Conservation (phyloP, 2,113 vertebrate species). For the Oriolus oriolus region DNA sequence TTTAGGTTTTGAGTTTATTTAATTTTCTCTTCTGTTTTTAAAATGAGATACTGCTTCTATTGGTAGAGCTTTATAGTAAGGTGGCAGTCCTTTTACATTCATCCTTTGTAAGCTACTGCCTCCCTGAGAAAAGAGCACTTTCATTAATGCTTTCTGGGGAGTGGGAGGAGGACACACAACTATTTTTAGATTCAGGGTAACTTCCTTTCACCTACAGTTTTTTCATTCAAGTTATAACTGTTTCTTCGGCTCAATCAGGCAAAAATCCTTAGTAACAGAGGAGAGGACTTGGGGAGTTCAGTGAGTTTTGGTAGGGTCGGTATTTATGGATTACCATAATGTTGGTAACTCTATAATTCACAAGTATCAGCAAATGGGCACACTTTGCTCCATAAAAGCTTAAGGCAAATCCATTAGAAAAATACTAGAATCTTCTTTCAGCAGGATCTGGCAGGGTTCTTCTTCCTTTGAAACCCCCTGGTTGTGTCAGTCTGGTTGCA, state of each 20-base stretch:
- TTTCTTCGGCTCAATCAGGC: not conserved
- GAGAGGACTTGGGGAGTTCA: not conserved
- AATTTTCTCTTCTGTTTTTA: not conserved
- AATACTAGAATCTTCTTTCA: not conserved
- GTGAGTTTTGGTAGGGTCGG: not conserved
- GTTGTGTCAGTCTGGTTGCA: not conserved
- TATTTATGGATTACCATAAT: not conserved
- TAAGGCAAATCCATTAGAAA: not conserved
- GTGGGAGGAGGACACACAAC: constrained; percentile 50
- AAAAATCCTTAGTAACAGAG: not conserved
- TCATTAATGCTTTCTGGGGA: constrained; percentile 42
- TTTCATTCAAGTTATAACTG: constrained; percentile 13
- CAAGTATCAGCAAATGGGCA: not conserved
- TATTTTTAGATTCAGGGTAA: constrained; percentile 46
- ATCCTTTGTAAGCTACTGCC: not conserved
- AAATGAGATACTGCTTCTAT: not conserved
- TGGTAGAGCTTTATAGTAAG: not conserved
- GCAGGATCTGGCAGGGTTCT: not conserved
- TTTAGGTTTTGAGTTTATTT: not conserved
- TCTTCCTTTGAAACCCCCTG: not conserved
- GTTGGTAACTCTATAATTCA: not conserved
- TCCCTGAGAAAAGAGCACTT: constrained; percentile 15
- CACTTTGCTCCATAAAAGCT: not conserved
- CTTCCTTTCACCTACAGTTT: constrained; percentile 55
- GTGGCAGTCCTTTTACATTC: not conserved